A percentile compares a stretch with the other conserved stretches of the same genome.
These are phyloP conservation scores for Campoplex capitator DNA, from an alignment of 2,888 invertebrate genomes.

Conservation along the genomic window DNA sequence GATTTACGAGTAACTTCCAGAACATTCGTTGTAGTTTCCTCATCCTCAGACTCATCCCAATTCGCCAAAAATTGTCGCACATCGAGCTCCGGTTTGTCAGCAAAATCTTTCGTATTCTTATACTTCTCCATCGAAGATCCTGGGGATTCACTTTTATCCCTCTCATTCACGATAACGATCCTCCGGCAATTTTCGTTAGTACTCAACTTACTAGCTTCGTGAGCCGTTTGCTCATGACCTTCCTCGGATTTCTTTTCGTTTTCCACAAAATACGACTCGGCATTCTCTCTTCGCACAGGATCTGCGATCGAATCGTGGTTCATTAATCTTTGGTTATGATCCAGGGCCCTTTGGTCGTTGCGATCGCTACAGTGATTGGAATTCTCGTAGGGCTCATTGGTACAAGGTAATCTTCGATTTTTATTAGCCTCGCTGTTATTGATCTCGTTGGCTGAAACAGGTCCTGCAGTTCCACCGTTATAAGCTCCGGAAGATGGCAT, in stretches of 20 bases:
- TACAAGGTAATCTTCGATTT: neutral
- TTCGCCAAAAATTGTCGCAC: constrained; percentile 83
- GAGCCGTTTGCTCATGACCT: constrained; percentile 33
- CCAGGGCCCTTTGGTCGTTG: neutral
- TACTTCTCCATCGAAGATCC: constrained; percentile 53
- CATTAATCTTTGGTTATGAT: neutral
- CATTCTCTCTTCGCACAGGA: constrained; percentile 49
- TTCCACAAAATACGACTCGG: constrained; percentile 65
- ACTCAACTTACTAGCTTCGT: constrained; percentile 64
- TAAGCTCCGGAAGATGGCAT: constrained; percentile 62
- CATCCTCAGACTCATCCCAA: constrained; percentile 84
- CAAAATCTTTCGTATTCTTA: constrained; percentile 75
- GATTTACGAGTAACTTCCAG: neutral
- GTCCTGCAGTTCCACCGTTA: neutral
- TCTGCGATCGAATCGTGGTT: constrained; percentile 39
- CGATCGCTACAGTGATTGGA: constrained; percentile 67
- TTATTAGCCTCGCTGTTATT: constrained; percentile 4
- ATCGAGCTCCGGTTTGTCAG: constrained; percentile 82
- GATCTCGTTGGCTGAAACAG: neutral
- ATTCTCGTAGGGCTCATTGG: constrained; percentile 58
- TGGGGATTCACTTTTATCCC: constrained; percentile 27
- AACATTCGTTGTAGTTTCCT: constrained; percentile 58
- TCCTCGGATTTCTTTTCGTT: constrained; percentile 51
- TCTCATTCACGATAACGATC: constrained; percentile 54
- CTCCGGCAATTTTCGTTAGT: constrained; percentile 60